Evolutionary conservation across 2,797 vertebrate species (phyloP), one percentile per base, ranked within the genome.

Genomic region (Pelobates cultripes): DNA sequence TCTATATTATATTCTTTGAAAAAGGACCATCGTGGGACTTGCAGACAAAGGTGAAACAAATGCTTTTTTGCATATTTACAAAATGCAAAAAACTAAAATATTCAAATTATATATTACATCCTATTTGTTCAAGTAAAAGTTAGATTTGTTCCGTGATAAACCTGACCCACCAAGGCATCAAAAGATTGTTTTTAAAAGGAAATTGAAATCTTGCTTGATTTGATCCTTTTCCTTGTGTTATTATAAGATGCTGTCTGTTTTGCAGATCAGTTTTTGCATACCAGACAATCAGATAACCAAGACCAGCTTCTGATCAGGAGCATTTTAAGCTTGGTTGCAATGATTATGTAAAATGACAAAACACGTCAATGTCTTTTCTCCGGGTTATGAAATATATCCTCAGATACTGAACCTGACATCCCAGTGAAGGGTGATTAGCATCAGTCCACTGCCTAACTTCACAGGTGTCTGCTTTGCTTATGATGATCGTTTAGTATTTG

Each of bases 221-320:
- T 71, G 80, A 72, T 77, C 64, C 41, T 72, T 67, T 76, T 70
- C 6, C 73, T 75, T 61, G 7, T 70, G 66, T 71, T 70, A 70
- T 67, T 82, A 82, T 72, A 73, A 77, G 75, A 57, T 57, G 14
- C 73, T 44, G 66, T 64, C 66, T 82, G n/a, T 40, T 10, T 51
- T 79, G 43, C 5, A 71, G 66, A 70, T 66, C 51, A 51, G 15
- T 73, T 66, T 81, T 41, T 74, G 43, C 75, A 82, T 82, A 55
- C 75, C 80, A 82, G 75, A 73, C 70, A 69, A 73, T 55, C 75
- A 82, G 60, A 82, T 82, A 82, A 78, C 51, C 57, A 57, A 63
- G 51, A 74, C 51, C 70, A 43, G 75, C 71, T 73, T 74, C 70
- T 83, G 53, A 69, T 78, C 51, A 53, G 40, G 41, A 69, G 68